These are phyloP conservation scores for Thyatira batis DNA, from an alignment of 2,888 invertebrate species.

Conservation along the genomic window DNA sequence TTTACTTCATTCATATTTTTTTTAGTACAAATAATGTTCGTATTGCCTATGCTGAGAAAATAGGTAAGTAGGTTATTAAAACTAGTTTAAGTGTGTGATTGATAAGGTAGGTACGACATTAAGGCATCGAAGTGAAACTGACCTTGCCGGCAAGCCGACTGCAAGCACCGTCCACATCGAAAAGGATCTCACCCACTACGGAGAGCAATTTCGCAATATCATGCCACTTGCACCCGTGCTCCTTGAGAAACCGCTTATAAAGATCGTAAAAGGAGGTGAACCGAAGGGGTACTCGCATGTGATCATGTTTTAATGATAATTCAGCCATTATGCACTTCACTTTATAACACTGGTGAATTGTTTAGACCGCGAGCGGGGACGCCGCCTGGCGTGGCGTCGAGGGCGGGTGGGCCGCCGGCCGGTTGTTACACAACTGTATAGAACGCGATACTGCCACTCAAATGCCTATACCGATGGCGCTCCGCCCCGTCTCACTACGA, in stretches of 20 bases:
- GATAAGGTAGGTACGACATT: conserved; percentile 4
- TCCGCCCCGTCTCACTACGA: conserved; percentile 28
- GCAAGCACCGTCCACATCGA: conserved; percentile 74
- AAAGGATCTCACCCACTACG: conserved; percentile 71
- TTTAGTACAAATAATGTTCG: not conserved
- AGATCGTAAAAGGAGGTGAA: conserved; percentile 71
- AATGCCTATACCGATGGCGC: conserved; percentile 29
- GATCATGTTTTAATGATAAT: conserved; percentile 60
- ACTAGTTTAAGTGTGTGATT: conserved; percentile 2
- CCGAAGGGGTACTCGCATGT: conserved; percentile 55
- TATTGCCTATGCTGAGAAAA: not conserved
- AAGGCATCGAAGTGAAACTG: conserved; percentile 38
- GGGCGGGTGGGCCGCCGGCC: conserved; percentile 67
- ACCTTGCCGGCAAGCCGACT: conserved; percentile 72
- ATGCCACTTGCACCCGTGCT: conserved; percentile 77
- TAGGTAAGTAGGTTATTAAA: not conserved
- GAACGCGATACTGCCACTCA: conserved; percentile 41
- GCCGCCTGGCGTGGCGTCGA: conserved; percentile 32
- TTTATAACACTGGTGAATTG: conserved; percentile 38
- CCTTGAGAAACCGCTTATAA: conserved; percentile 75
- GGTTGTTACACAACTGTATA: conserved; percentile 66
- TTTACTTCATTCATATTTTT: not conserved
- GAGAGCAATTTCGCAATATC: conserved; percentile 73
- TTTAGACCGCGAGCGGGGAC: conserved; percentile 32
- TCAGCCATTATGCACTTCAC: conserved; percentile 61